Evolutionary conservation across 2,888 invertebrate species (phyloP).

Genomic region (Diogma glabrata): DNA sequence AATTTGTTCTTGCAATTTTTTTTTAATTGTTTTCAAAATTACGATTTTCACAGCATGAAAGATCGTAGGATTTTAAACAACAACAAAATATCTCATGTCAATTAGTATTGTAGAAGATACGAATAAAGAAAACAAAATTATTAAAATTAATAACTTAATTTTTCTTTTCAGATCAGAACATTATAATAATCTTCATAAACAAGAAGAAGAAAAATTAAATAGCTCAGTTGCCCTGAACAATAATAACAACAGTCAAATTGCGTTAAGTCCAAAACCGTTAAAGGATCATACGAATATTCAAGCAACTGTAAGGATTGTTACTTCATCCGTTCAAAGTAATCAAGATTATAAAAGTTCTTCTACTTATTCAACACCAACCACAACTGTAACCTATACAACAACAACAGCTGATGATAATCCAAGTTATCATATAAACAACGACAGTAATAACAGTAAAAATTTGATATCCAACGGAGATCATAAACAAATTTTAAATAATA

Average conservation of each 20-base stretch:
- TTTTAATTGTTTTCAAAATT: no score
- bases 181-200: slow-evolving; percentile 47
- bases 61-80: no score
- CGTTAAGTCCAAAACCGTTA: slow-evolving; percentile 22
- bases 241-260: slow-evolving; percentile 1
- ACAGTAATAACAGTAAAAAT: not conserved
- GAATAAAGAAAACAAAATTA: no score
- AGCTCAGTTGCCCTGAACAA: slow-evolving; percentile 22
- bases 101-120: no score
- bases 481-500: slow-evolving; percentile 8
- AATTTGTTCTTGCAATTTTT: no score
- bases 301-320: not conserved
- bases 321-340: not conserved
- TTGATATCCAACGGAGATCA: no score
- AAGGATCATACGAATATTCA: slow-evolving; percentile 34
- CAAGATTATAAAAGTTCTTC: slow-evolving; percentile 19
- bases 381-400: slow-evolving; percentile 30
- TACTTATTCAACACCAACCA: slow-evolving; percentile 26
- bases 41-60: no score
- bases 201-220: slow-evolving; percentile 38
- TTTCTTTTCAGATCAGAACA: slow-evolving; percentile 47
- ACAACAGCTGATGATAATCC: slow-evolving; percentile 23
- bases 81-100: no score
- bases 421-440: not conserved
- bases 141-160: no score